Percentiles rank a stretch among this genome's conserved stretches.
Conservation (phyloP, 2,797 vertebrate genomes). For the Macropus fuliginosus region DNA sequence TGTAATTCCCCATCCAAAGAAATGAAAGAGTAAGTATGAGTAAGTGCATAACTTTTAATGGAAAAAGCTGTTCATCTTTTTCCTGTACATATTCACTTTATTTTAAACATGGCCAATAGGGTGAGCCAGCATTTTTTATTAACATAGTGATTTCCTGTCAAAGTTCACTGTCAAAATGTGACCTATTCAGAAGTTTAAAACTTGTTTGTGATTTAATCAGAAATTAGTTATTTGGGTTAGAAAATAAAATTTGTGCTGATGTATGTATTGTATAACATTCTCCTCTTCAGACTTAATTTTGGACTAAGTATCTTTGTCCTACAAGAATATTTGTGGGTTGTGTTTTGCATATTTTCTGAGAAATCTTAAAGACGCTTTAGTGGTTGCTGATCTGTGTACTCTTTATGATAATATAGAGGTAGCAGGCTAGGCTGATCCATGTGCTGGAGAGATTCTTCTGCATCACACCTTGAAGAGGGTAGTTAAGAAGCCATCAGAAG, state of each 20-base stretch:
- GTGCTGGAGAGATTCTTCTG: slow-evolving; percentile 4
- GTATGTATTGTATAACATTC: slow-evolving; percentile 27
- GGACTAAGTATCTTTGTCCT: slow-evolving; percentile 28
- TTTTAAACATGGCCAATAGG: slow-evolving; percentile 77
- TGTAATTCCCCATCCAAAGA: slow-evolving; percentile 98
- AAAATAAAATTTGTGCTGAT: slow-evolving; percentile 36
- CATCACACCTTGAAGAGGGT: background rate
- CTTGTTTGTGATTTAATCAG: slow-evolving; percentile 35
- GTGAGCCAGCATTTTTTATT: slow-evolving; percentile 65
- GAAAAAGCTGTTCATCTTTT: slow-evolving; percentile 71
- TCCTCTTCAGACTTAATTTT: slow-evolving; percentile 45
- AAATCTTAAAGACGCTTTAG: background rate
- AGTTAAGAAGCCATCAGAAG: slow-evolving; percentile 4
- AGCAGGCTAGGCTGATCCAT: slow-evolving; percentile 20
- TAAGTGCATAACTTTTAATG: slow-evolving; percentile 58
- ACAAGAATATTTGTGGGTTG: slow-evolving; percentile 43
- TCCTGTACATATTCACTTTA: slow-evolving; percentile 70
- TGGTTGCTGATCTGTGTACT: background rate
- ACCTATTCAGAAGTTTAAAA: slow-evolving; percentile 18
- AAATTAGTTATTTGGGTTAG: slow-evolving; percentile 12
- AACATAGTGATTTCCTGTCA: slow-evolving; percentile 51
- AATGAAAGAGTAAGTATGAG: slow-evolving; percentile 98
- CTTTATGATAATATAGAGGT: slow-evolving; percentile 21
- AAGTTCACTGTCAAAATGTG: slow-evolving; percentile 24
- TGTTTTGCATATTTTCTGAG: slow-evolving; percentile 46